Conservation (phyloP, 2,888 invertebrate species). For the Palloptera scutellata region DNA sequence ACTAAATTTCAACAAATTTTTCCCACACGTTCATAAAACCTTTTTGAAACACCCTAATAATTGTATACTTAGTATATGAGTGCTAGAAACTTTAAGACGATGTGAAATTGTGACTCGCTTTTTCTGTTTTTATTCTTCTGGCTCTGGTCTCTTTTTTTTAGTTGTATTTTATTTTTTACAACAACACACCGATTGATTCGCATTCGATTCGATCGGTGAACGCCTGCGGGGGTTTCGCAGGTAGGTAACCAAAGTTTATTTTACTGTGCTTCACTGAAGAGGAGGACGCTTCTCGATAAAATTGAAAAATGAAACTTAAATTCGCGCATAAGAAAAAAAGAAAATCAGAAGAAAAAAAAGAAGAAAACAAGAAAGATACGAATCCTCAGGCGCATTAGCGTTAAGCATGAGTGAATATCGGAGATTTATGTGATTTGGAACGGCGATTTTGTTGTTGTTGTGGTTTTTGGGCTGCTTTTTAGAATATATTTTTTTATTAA, state of each 20-base stretch:
- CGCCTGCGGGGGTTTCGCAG: background rate
- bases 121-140: too few relatives aligned
- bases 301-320: constrained; percentile 17
- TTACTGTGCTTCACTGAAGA: background rate
- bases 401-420: too few relatives aligned
- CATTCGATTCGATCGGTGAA: background rate
- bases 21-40: too few relatives aligned
- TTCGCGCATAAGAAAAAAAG: constrained; percentile 1
- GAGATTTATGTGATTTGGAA: background rate
- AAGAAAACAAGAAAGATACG: background rate
- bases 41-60: too few relatives aligned
- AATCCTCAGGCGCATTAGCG: background rate
- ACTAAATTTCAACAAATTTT: too few relatives aligned
- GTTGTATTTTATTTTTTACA: background rate
- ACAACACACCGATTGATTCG: constrained; percentile 3
- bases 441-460: background rate
- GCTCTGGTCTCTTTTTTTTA: too few relatives aligned
- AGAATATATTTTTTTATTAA: constrained; percentile 12
- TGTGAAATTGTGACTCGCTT: too few relatives aligned
- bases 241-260: background rate
- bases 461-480: constrained; percentile 6
- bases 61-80: too few relatives aligned
- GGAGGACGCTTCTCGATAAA: constrained; percentile 12
- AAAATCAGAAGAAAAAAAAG: too few relatives aligned
- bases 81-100: too few relatives aligned